Evolutionary conservation across 2,888 invertebrate species (phyloP).

Genomic region (Athalia cordata): DNA sequence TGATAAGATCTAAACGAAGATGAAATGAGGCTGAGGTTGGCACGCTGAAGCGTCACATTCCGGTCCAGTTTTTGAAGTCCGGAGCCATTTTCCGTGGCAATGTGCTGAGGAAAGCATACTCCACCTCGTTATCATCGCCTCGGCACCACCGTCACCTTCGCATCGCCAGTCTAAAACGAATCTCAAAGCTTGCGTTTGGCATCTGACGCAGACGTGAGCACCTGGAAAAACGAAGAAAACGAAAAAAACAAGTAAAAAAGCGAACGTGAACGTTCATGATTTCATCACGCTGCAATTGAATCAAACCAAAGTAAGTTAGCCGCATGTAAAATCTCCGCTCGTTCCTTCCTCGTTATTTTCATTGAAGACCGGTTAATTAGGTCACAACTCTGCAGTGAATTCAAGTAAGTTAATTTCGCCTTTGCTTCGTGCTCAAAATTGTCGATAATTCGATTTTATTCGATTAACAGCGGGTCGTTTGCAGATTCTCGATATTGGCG

Average conservation of each 20-base stretch:
- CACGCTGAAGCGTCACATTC: constrained; percentile 64
- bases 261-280: not conserved
- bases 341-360: no score
- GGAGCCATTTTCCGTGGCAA: constrained; percentile 92
- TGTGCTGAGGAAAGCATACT: constrained; percentile 89
- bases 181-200: constrained; percentile 88
- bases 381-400: no score
- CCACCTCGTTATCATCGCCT: constrained; percentile 82
- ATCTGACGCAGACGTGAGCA: constrained; percentile 85
- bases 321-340: no score
- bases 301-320: no score
- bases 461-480: no score
- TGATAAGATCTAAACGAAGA: constrained; percentile 60
- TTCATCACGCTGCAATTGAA: not conserved
- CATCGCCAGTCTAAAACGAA: constrained; percentile 86
- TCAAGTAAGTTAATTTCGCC: no score
- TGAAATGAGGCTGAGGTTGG: constrained; percentile 65
- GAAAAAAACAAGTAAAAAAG: not conserved
- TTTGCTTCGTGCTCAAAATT: no score
- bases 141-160: constrained; percentile 85
- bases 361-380: no score
- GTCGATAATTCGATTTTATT: no score
- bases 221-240: constrained; percentile 74
- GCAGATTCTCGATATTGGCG: no score
- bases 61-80: constrained; percentile 73